Base-by-base conservation (phyloP, 2,888 invertebrate species). In the Pecten maximus region DNA sequence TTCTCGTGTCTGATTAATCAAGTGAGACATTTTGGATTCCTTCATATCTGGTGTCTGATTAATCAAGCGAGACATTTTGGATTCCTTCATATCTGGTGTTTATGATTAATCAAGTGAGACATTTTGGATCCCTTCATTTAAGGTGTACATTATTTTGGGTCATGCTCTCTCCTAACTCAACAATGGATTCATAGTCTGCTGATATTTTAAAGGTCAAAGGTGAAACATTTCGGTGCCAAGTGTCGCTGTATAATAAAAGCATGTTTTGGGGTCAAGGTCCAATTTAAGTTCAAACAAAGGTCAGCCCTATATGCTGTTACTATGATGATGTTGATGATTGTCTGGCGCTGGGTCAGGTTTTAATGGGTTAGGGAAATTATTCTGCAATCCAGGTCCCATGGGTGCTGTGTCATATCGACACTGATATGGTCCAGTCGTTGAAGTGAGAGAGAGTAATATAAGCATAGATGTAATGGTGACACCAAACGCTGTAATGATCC, bases 361-460 rank as follows among this genome's bases (percentile, higher is more conserved):
- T 35, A 35, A 74, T 74, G 74, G 74, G 28, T 10, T 15, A 35
- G 74, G 74, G 74, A 74, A 74, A 74, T 74, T 8, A 74, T 74
- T 35, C 8, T 74, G 10, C 74, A 74, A 74, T 74, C 74, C 23
- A 35, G 35, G 35, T 74, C 74, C 74, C 74, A 74, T 15, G 35
- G 74, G 74, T 74, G 74, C 74, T 74, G 28, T 28, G 74, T 12
- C 35, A 28, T 74, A 74, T 74, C 74, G 28, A 35, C 74, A 10
- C 35, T 15, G 35, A 74, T 74, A 28, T 74, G 74, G 74, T 74
- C 74, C 8, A 74, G 35, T 74, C 74, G 10, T 35, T 35, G 74
- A 74, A 35, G 74, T 74, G 74, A 10, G 74, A 74, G 74, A 74
- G 74, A 74, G 74, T 74, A 35, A 74, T 74, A 35, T 74, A 74